These are phyloP conservation scores for Hemaris fuciformis DNA, from an alignment of 2,888 invertebrate species.

Conservation along the genomic window DNA sequence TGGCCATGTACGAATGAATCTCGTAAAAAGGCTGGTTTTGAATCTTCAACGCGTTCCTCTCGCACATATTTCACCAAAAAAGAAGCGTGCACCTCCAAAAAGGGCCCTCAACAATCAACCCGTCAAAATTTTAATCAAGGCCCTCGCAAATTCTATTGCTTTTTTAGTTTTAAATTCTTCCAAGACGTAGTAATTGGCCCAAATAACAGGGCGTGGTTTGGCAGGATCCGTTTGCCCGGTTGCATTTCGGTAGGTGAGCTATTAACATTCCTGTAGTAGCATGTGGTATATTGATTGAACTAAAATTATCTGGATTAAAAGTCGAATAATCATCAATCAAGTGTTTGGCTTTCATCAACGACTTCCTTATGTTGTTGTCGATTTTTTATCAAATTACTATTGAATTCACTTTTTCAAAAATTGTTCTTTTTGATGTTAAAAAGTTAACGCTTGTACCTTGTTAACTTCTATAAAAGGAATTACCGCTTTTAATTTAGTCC, in stretches of 20 bases:
- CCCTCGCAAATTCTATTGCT: constrained; percentile 67
- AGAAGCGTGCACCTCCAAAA: constrained; percentile 28
- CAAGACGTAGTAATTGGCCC: constrained; percentile 74
- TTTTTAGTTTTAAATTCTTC: constrained; percentile 67
- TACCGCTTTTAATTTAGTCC: no score
- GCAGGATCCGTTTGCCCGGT: constrained; percentile 30
- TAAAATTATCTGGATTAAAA: neutral
- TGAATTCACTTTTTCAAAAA: no score
- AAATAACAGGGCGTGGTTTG: constrained; percentile 64
- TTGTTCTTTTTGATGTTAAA: no score
- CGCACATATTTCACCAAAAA: constrained; percentile 37
- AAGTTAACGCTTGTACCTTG: no score
- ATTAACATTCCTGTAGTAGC: constrained; percentile 25
- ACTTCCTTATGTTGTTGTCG: neutral
- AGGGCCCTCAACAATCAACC: constrained; percentile 63
- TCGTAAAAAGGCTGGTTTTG: constrained; percentile 26
- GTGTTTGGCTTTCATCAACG: neutral
- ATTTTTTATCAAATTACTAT: neutral
- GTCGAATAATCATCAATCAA: neutral
- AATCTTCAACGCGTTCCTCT: constrained; percentile 38
- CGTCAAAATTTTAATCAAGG: constrained; percentile 78
- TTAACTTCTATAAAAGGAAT: neutral
- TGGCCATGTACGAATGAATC: neutral
- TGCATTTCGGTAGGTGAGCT: constrained; percentile 39
- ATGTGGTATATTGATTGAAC: constrained; percentile 10